phyloP scores from a whole-genome alignment of 2,888 invertebrate genomes.

The Lasioglossum zephyrum region DNA sequence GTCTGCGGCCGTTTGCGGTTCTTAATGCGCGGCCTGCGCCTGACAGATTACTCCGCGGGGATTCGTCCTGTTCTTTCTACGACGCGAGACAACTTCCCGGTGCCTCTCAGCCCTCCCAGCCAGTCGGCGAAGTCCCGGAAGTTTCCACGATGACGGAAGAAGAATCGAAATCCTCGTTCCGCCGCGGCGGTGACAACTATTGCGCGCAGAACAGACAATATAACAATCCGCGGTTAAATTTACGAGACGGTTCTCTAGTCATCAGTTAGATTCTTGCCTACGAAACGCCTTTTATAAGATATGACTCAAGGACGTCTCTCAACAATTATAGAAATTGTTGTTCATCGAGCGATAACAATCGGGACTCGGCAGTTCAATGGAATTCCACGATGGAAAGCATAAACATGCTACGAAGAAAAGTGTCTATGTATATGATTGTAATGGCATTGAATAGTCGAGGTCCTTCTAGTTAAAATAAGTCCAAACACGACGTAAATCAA shows the following conservation, averaged over 20 bases:
- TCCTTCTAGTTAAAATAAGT: neutral
- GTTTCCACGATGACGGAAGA: slow-evolving; percentile 17
- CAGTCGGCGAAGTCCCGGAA: slow-evolving; percentile 18
- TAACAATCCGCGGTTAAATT: neutral
- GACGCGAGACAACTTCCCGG: neutral
- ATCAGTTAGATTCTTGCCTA: neutral
- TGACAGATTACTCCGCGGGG: slow-evolving; percentile 44
- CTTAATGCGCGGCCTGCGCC: slow-evolving; percentile 39
- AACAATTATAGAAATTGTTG: neutral
- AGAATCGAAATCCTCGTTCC: slow-evolving; percentile 1
- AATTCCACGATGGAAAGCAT: no score
- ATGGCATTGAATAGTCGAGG: neutral
- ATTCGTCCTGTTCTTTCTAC: slow-evolving; percentile 30
- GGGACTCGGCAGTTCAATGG: no score
- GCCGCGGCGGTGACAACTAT: neutral
- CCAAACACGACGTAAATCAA: neutral
- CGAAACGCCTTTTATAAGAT: neutral
- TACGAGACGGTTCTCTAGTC: neutral
- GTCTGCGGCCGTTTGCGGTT: slow-evolving; percentile 30
- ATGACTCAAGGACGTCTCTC: neutral
- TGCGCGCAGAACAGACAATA: neutral
- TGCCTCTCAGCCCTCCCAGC: neutral
- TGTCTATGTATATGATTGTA: neutral
- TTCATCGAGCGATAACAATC: no score
- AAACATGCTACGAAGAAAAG: neutral